phyloP scores from a whole-genome alignment of 2,888 invertebrate genomes.

The Metopia argyrocephala region DNA sequence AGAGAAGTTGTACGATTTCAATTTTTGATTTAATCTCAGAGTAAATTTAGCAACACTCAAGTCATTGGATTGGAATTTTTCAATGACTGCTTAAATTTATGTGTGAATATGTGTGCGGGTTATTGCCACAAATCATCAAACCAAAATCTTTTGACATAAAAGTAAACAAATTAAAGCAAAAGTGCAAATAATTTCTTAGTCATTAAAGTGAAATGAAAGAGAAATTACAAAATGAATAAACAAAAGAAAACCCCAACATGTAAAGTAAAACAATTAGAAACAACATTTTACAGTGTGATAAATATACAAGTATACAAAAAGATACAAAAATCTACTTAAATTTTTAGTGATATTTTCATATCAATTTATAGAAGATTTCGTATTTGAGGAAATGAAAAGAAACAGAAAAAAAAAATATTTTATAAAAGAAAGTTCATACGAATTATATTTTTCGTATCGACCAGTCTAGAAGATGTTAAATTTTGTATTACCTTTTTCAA shows the following conservation, averaged over 20 bases:
- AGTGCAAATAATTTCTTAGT: slow-evolving; percentile 75
- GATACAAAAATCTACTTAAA: not conserved
- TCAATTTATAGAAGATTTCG: no score
- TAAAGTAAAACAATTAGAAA: not conserved
- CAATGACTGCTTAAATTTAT: not conserved
- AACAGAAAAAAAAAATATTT: no score
- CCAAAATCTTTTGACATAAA: slow-evolving; percentile 74
- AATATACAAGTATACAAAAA: not conserved
- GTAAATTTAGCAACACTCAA: no score
- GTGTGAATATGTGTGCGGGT: slow-evolving; percentile 8
- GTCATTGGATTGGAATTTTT: not conserved
- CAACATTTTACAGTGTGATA: not conserved
- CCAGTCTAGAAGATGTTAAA: no score
- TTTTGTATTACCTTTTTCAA: no score
- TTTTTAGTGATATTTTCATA: not conserved
- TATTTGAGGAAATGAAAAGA: no score
- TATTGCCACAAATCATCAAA: slow-evolving; percentile 57
- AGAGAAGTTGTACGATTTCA: no score
- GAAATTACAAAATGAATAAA: slow-evolving; percentile 74
- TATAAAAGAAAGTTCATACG: no score
- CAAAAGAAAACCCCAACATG: slow-evolving; percentile 28
- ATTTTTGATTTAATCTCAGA: no score
- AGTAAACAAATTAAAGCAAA: slow-evolving; percentile 76
- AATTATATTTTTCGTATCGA: no score
- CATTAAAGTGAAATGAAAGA: slow-evolving; percentile 76